Evolutionary conservation across 2,113 vertebrate species (phyloP), one percentile per base, ranked within the genome.

Genomic region (Daubentonia madagascariensis): DNA sequence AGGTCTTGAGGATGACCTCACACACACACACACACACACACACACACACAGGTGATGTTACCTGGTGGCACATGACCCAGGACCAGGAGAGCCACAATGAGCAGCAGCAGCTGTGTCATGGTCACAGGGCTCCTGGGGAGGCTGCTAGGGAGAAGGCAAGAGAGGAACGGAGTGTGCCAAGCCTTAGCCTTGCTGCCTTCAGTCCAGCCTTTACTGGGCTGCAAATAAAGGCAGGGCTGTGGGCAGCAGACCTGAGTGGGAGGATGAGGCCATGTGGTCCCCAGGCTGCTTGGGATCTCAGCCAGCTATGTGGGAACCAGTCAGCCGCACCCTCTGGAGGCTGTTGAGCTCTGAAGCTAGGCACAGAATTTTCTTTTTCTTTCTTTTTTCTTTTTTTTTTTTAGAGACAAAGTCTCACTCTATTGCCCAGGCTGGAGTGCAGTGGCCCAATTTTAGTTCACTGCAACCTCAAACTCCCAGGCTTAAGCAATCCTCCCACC

Each of bases 41-140:
- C 78, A 63, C 6, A 37, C 80, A 86, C 59, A 50, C 32, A 40
- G 0, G 8, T 0, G 30, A 59, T 12, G 14, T 92, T 97, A 97
- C 97, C 98, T 98, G 97, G 70, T 0, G 86, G 95, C 37, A 95
- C 57, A 10, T 87, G 96, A 85, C 63, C 80, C 95, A 98, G 61
- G 73, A 96, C 80, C 89, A 98, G 63, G 57, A 98, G 84, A 76
- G 40, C 59, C 87, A 95, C 80, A 43, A 72, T 48, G 40, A 98
- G 78, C 86, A 98, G 94, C 43, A 96, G 65, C 48, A 79, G 87
- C 73, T 72, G 92, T 25, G 83, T 85, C 96, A 85, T 98, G 80
- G 80, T 89, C 48, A 57, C 13, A 1, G 54, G 16, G 73, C 73
- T 95, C 67, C 80, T 18, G 40, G 65, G 37, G 17, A 87, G 63